These are phyloP conservation scores for Vicugna pacos DNA, from an alignment of 2,113 vertebrate genomes.

Conservation along the genomic window DNA sequence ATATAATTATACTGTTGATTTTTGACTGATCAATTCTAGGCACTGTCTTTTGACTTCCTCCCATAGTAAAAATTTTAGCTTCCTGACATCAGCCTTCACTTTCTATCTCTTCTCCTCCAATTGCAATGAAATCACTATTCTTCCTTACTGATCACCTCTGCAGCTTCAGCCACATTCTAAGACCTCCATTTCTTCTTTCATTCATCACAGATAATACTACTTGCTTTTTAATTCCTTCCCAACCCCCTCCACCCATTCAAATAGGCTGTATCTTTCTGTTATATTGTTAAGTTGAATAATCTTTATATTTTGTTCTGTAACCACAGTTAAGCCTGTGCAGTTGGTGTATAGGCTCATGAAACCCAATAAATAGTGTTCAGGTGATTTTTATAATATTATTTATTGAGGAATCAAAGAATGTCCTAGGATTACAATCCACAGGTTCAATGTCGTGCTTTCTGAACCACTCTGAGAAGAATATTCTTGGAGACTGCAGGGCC, in stretches of 20 bases:
- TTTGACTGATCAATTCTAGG: not conserved
- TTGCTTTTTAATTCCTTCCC: not conserved
- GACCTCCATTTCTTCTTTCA: not conserved
- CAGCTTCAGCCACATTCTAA: not conserved
- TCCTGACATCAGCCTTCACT: not conserved
- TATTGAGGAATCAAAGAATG: not conserved
- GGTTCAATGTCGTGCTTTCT: not conserved
- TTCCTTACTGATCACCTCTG: not conserved
- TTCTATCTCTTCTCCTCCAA: not conserved
- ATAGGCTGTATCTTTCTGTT: not conserved
- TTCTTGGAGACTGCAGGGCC: not conserved
- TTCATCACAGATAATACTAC: accelerated
- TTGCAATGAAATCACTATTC: not conserved
- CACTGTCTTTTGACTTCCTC: not conserved
- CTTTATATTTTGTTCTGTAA: not conserved
- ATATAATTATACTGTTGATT: not conserved
- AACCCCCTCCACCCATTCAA: too few relatives aligned
- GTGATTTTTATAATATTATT: not conserved
- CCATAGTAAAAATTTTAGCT: not conserved
- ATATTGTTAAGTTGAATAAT: not conserved
- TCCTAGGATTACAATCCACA: too few relatives aligned
- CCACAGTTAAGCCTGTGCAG: not conserved
- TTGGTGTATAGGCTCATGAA: not conserved
- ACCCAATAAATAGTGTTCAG: not conserved
- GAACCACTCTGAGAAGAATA: not conserved